Evolutionary conservation across 2,113 vertebrate species (phyloP).

Genomic region (Hassar affinis): DNA sequence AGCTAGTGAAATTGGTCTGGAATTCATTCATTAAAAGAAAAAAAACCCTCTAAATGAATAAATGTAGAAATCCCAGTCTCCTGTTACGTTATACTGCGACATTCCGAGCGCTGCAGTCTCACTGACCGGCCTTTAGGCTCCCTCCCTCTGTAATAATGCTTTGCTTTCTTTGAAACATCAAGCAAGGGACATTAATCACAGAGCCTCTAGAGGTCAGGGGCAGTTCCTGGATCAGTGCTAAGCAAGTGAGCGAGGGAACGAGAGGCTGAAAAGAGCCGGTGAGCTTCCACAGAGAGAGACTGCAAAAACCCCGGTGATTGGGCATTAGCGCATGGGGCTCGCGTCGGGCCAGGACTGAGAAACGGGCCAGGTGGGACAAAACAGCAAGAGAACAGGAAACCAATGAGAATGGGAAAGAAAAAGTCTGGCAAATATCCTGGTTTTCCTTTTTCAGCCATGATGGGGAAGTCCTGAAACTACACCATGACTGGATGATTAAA

Average conservation of each 20-base stretch:
- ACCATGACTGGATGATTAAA: neutral
- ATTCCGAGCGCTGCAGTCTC: neutral
- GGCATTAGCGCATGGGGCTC: slow-evolving; percentile 23
- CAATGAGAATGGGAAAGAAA: neutral
- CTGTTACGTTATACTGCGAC: neutral
- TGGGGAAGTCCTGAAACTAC: too few species aligned
- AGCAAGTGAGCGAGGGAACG: slow-evolving; percentile 41
- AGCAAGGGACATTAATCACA: slow-evolving; percentile 56
- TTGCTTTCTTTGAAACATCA: slow-evolving; percentile 53
- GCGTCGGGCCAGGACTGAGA: neutral
- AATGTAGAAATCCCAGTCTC: slow-evolving; percentile 15
- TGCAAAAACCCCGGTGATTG: slow-evolving; percentile 29
- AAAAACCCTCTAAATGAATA: slow-evolving; percentile 14
- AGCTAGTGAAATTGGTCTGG: neutral
- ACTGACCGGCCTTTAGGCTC: slow-evolving; percentile 18
- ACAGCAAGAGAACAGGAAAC: slow-evolving; percentile 11
- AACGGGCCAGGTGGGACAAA: slow-evolving; percentile 42
- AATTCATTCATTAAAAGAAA: neutral
- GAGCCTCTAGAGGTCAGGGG: slow-evolving; percentile 56
- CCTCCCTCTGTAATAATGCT: slow-evolving; percentile 41
- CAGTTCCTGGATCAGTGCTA: slow-evolving; percentile 57
- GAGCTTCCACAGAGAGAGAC: slow-evolving; percentile 30
- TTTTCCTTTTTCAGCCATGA: neutral
- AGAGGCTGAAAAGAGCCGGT: slow-evolving; percentile 43
- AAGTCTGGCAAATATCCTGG: slow-evolving; percentile 16